Conservation (phyloP, 2,888 invertebrate genomes). For the Aphidius colemani region DNA sequence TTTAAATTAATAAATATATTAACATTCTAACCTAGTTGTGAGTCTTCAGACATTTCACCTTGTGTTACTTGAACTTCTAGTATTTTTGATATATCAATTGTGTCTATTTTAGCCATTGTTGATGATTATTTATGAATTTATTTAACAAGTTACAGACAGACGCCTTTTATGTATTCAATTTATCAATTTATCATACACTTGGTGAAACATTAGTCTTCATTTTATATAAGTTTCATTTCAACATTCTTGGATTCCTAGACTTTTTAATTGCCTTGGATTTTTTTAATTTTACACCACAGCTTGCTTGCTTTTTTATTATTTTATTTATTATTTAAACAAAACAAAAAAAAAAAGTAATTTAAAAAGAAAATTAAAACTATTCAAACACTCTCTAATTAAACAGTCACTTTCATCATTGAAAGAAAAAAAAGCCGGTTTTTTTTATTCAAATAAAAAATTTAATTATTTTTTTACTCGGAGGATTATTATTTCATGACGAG, state of each 20-base stretch:
- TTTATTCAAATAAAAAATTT: too few species aligned
- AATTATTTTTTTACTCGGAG: too few species aligned
- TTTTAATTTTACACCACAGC: too few species aligned
- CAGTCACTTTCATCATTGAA: not conserved
- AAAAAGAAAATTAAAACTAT: not conserved
- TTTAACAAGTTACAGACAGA: not conserved
- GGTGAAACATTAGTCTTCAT: slow-evolving; percentile 3
- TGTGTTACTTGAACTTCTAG: slow-evolving; percentile 56
- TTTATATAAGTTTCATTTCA: slow-evolving; percentile 7
- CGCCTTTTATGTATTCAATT: not conserved
- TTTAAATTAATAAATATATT: not conserved
- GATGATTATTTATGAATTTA: not conserved
- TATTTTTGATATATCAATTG: slow-evolving; percentile 55
- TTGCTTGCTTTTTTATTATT: too few species aligned
- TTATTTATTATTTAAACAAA: not conserved
- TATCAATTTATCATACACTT: not conserved
- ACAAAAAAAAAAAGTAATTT: too few species aligned
- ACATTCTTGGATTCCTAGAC: too few species aligned
- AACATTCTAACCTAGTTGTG: slow-evolving; percentile 9
- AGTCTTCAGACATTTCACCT: slow-evolving; percentile 38
- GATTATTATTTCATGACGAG: too few species aligned
- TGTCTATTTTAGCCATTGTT: slow-evolving; percentile 8
- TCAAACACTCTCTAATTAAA: not conserved
- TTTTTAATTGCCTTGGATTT: too few species aligned
- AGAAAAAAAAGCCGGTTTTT: too few species aligned